phyloP scores from a whole-genome alignment of 2,888 invertebrate genomes.

The Plagiodera versicolora region DNA sequence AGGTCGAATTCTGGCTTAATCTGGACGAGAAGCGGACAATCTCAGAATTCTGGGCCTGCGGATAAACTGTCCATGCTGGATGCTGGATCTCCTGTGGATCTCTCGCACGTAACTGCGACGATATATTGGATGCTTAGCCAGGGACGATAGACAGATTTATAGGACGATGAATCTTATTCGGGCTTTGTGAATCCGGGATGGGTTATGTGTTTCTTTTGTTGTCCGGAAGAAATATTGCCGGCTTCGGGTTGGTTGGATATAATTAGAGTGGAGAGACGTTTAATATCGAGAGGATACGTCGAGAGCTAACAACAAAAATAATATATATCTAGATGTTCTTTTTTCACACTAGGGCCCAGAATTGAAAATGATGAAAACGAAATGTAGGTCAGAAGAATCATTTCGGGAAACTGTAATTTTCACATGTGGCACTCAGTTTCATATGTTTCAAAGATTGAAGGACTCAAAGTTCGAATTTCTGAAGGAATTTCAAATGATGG shows the following conservation, averaged over 20 bases:
- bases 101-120: constrained; percentile 42
- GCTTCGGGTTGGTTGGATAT: constrained; percentile 24
- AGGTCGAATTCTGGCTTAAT: constrained; percentile 55
- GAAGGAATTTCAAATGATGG: too few relatives aligned
- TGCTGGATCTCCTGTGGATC: constrained; percentile 34
- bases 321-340: neutral
- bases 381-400: too few relatives aligned
- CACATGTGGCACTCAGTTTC: too few relatives aligned
- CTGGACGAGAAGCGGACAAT: constrained; percentile 48
- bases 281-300: constrained; percentile 16
- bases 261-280: constrained; percentile 28
- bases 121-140: constrained; percentile 52
- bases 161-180: constrained; percentile 41
- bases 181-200: constrained; percentile 33
- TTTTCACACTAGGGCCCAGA: constrained; percentile 18
- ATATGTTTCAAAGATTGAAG: too few relatives aligned
- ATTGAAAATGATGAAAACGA: too few relatives aligned
- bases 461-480: too few relatives aligned
- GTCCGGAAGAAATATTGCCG: constrained; percentile 28
- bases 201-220: constrained; percentile 35
- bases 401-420: too few relatives aligned
- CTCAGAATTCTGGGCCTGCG: constrained; percentile 43
- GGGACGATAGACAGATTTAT: constrained; percentile 44
- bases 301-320: constrained; percentile 12
- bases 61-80: constrained; percentile 39